A percentile compares a stretch with the other conserved stretches of the same genome.
Conservation (phyloP, 2,888 invertebrate genomes). For the Lamellibrachia columna region DNA sequence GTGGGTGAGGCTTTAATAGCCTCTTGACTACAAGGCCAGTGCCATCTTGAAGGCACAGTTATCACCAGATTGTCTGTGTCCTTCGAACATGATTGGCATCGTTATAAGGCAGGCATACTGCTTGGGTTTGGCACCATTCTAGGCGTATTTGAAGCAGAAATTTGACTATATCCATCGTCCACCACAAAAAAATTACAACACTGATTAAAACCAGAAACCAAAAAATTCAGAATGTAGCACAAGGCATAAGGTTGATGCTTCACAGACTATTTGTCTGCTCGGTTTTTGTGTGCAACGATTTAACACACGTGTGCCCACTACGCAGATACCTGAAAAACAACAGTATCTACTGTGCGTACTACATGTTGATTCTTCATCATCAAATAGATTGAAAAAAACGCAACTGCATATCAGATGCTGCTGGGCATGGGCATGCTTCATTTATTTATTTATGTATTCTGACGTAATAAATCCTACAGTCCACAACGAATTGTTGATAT, state of each 20-base stretch:
- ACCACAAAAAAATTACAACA: background rate
- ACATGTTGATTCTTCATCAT: background rate
- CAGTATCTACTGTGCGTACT: background rate
- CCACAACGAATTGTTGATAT: background rate
- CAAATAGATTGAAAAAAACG: background rate
- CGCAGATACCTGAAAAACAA: background rate
- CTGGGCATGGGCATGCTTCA: background rate
- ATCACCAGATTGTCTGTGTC: background rate
- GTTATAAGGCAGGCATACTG: background rate
- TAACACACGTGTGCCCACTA: background rate
- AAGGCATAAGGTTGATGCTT: background rate
- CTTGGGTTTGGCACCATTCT: background rate
- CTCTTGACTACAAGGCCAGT: background rate
- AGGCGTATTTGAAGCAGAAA: background rate
- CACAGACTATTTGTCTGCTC: background rate
- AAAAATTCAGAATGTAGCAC: background rate
- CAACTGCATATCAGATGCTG: background rate
- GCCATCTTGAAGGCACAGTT: background rate
- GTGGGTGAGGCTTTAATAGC: constrained; percentile 9
- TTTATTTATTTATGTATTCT: background rate
- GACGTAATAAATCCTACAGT: background rate
- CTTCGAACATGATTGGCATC: background rate
- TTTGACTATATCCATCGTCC: background rate
- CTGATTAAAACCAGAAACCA: background rate
- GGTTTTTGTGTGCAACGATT: background rate